Base-by-base conservation (phyloP, 2,888 invertebrate species). In the Pristionchus exspectatus region DNA sequence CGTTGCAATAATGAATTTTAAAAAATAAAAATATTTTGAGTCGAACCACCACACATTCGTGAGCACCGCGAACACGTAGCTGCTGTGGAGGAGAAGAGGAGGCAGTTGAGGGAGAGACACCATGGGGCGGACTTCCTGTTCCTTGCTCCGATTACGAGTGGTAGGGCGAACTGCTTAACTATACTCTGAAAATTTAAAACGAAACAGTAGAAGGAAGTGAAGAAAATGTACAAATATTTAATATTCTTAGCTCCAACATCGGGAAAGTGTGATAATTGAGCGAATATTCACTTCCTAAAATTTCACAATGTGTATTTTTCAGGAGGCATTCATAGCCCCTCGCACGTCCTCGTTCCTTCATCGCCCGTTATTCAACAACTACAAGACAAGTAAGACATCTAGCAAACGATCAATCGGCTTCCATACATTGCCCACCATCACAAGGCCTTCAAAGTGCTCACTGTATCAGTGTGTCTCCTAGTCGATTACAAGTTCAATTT, bases 81-180 rank as follows among this genome's bases (percentile, higher is more conserved):
- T n/a, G 50, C 50, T 7, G 81, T 81, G n/a, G 81, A 81, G 27
- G 81, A 81, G 81, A 81, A 54, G 81, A 44, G 59, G 59, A 59
- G 59, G 21, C 59, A 59, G 24, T 24, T 59, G 59, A 59, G 59
- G 59, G 59, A 59, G 18, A 16, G 44, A 9, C 59, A 59, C 21
- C 59, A 69, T 14, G 69, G 69, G 1, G 69, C 69, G 30, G 24
- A 69, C 27, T 27, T 69, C n/a, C 24, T 69, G 69, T 69, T 69
- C 10, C 27, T 69, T 5, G 24, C n/a, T 9, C n/a, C n/a, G 30
- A 69, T 30, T 2, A n/a, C n/a, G 0, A 69, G 14, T 69, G 59
- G 63, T 63, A 24, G 1, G 10, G 4, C 9, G 12, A 50, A 9
- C 44, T 44, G 9, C 44, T 44, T 44, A 5, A 44, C 9, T 44